phyloP scores from a whole-genome alignment of 2,797 vertebrate genomes.

The Xenopus petersii region DNA sequence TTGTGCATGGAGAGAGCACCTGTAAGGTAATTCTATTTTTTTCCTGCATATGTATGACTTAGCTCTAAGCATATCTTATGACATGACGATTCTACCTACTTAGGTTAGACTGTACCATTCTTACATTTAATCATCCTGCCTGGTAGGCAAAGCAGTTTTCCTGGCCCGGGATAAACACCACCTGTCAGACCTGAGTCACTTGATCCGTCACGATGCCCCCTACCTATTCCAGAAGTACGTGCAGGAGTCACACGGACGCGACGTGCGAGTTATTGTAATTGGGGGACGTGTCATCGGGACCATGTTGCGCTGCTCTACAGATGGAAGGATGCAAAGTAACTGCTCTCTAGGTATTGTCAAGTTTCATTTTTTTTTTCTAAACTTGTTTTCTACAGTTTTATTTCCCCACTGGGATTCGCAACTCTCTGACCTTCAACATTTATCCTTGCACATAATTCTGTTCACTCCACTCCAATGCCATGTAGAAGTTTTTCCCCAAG shows the following conservation, averaged over 20 bases:
- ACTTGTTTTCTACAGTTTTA: too few relatives aligned
- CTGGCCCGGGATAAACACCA: conserved; percentile 78
- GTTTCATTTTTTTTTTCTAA: too few relatives aligned
- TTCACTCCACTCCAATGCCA: too few relatives aligned
- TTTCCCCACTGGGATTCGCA: too few relatives aligned
- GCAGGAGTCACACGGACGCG: conserved; percentile 76
- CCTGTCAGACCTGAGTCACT: conserved; percentile 73
- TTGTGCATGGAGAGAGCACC: too few relatives aligned
- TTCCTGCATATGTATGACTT: not conserved
- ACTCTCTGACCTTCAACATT: too few relatives aligned
- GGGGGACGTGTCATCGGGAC: conserved; percentile 77
- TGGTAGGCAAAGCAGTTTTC: conserved; percentile 75
- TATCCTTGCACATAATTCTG: too few relatives aligned
- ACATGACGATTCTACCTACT: not conserved
- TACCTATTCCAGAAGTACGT: conserved; percentile 78
- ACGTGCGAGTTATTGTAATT: conserved; percentile 75
- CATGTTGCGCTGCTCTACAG: conserved; percentile 77
- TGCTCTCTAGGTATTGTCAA: conserved; percentile 70
- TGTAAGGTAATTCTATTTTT: too few relatives aligned
- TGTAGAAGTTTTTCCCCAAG: too few relatives aligned
- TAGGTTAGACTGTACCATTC: not conserved
- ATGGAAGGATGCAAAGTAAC: conserved; percentile 79
- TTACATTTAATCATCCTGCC: conserved; percentile 19
- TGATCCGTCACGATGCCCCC: conserved; percentile 78
- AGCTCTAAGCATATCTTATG: not conserved